Base-by-base conservation (phyloP, 2,113 vertebrate genomes). In the Pycnonotus jocosus region DNA sequence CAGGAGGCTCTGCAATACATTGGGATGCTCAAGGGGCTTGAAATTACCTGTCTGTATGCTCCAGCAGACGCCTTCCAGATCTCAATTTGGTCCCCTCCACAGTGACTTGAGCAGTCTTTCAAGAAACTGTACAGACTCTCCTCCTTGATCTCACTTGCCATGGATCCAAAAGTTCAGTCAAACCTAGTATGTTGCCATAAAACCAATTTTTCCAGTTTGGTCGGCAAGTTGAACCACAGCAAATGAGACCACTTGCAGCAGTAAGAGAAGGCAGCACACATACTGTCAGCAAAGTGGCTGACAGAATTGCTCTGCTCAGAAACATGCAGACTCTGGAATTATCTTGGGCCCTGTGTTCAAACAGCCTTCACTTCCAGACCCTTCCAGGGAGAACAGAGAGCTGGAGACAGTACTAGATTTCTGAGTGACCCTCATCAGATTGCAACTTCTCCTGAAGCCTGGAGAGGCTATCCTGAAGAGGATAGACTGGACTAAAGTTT, bases 211-310 rank as follows among this genome's bases (percentile, higher is more conserved):
- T 81, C 30, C 33, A 58, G 10, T 65, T 69, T 25, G 31, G 30
- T 15, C 61, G 31, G 45, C 47, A 40, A 23, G 10, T 17, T 45
- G 20, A 38, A 73, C 8, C 37, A n/a, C 45, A 65, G 48, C 22
- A 76, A 77, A 57, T 33, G 35, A 77, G n/a, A 66, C 28, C 12
- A 21, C 40, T 38, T 18, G 0, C 51, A 69, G 45, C 28, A 76
- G 0, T 27, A 62, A 50, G 17, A 65, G 42, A 21, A 73, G 42
- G n/a, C 7, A 54, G 56, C 35, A 66, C 0, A 77, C 0, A 0
- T 13, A 58, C 13, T 30, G 15, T 37, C 37, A 50, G 28, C 9
- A 74, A 53, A 50, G 20, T 8, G 14, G 15, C 5, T 42, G 23
- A 54, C 30, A 74, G 56, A 60, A 69, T 33, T 54, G 38, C 25